These are phyloP conservation scores for Venusia cambrica DNA, from an alignment of 2,888 invertebrate species.

Conservation along the genomic window DNA sequence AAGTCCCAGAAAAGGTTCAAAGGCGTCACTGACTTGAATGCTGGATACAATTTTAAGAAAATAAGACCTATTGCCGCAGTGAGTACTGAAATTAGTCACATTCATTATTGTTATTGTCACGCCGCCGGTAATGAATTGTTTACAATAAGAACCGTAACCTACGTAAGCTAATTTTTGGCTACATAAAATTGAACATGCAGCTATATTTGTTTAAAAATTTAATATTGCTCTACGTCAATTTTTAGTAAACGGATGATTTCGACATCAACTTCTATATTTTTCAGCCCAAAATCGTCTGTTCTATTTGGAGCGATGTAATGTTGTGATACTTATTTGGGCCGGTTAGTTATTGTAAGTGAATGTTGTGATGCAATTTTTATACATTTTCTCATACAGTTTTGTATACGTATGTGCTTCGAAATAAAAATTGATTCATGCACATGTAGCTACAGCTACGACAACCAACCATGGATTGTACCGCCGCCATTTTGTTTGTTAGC, in stretches of 20 bases:
- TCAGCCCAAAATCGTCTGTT: not conserved
- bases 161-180: not conserved
- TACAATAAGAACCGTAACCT: conserved; percentile 8
- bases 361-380: not conserved
- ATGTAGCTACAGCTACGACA: conserved; percentile 59
- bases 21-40: conserved; percentile 21
- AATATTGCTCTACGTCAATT: too few species aligned
- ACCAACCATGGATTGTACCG: conserved; percentile 63
- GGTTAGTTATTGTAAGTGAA: too few species aligned
- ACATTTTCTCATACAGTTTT: not conserved
- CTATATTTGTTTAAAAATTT: not conserved
- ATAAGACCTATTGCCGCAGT: conserved; percentile 5
- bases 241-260: too few species aligned
- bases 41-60: conserved; percentile 4
- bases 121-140: conserved; percentile 30
- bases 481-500: conserved; percentile 77
- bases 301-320: conserved; percentile 11
- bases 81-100: conserved; percentile 5
- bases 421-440: conserved; percentile 47
- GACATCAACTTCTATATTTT: not conserved
- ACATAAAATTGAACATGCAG: not conserved
- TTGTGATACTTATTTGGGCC: too few species aligned
- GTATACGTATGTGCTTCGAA: conserved; percentile 34
- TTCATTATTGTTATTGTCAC: conserved; percentile 14
- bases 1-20: conserved; percentile 50